These are phyloP conservation scores for Antechinus flavipes DNA, from an alignment of 2,113 vertebrate genomes.

Conservation along the genomic window DNA sequence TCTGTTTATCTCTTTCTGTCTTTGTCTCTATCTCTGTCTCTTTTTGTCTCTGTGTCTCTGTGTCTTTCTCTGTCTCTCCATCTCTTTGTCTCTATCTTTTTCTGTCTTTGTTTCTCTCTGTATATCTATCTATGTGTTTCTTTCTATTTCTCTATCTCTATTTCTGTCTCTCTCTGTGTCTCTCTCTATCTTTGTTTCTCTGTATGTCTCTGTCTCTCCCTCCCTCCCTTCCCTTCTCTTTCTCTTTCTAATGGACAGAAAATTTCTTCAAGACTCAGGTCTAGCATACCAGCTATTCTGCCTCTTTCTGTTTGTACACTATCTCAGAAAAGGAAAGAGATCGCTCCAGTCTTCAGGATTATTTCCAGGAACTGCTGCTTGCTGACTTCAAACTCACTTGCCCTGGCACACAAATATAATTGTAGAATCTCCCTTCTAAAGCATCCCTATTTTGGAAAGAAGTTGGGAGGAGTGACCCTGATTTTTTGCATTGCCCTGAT, in stretches of 20 bases:
- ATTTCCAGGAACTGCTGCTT: neutral
- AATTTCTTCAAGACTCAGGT: neutral
- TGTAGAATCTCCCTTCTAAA: neutral
- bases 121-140: no score
- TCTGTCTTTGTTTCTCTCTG: neutral
- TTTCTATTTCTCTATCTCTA: no score
- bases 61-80: no score
- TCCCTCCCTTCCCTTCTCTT: neutral
- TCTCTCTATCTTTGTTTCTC: neutral
- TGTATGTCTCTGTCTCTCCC: neutral
- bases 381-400: neutral
- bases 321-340: neutral
- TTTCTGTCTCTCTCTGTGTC: neutral
- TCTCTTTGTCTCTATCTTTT: no score
- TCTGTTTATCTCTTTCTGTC: neutral
- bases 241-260: neutral
- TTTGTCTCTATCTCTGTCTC: neutral
- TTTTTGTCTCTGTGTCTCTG: neutral
- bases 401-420: neutral
- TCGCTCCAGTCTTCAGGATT: neutral
- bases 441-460: neutral
- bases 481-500: neutral
- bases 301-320: neutral
- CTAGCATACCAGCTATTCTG: neutral
- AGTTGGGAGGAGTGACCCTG: neutral